phyloP scores from a whole-genome alignment of 2,888 invertebrate genomes.

The Xestia sexstrigata region DNA sequence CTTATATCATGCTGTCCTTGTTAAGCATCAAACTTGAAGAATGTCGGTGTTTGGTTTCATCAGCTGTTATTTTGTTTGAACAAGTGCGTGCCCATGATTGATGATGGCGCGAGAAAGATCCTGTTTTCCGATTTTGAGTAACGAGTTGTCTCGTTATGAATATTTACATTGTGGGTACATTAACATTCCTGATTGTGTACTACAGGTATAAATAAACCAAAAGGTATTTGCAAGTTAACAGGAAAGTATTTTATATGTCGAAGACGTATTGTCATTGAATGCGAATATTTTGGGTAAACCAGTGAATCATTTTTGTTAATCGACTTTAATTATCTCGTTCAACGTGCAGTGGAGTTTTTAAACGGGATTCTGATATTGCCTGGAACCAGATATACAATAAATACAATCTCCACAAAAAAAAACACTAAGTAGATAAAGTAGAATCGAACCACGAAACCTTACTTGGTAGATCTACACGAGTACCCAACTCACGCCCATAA shows the following conservation, averaged over 20 bases:
- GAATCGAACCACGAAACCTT: neutral
- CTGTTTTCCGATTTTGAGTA: constrained; percentile 62
- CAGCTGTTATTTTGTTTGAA: constrained; percentile 67
- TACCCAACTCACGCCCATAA: neutral
- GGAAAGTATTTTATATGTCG: constrained; percentile 14
- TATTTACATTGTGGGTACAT: constrained; percentile 43
- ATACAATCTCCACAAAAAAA: no score
- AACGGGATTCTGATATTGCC: neutral
- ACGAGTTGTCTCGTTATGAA: constrained; percentile 52
- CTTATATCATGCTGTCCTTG: constrained; percentile 58
- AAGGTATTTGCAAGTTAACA: constrained; percentile 31
- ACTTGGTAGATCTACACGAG: no score
- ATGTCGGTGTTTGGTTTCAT: constrained; percentile 66
- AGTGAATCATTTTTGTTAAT: neutral
- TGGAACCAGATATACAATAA: neutral
- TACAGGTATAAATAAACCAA: constrained; percentile 48
- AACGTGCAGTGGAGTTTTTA: neutral
- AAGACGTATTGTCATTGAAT: constrained; percentile 5
- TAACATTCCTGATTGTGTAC: constrained; percentile 42
- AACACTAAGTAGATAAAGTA: no score
- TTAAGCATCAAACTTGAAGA: constrained; percentile 57
- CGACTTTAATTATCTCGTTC: neutral
- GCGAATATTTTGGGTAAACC: constrained; percentile 15
- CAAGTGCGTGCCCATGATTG: constrained; percentile 57
- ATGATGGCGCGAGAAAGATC: constrained; percentile 52